A percentile compares a stretch with the other conserved stretches of the same genome.
phyloP scores from a whole-genome alignment of 30 jellyfish, hydroid and myxozoan species.

The Turritopsis rubra region DNA sequence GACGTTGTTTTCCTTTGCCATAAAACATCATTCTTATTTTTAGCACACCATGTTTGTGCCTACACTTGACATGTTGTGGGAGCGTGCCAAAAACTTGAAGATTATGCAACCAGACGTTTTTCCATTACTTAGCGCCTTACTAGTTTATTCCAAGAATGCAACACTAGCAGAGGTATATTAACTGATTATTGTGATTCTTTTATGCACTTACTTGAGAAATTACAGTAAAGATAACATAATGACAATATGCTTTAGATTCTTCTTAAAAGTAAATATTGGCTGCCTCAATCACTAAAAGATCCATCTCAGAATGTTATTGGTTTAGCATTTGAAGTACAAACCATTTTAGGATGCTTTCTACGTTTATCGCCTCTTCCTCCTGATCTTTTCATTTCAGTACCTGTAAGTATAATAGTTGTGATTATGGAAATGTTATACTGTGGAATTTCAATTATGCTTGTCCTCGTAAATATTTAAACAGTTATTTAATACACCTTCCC shows the following conservation, averaged over 20 bases:
- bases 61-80: conserved; percentile 44
- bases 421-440: background rate
- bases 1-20: background rate
- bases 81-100: conserved; percentile 20
- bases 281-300: conserved; percentile 43
- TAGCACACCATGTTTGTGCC: conserved; percentile 73
- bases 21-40: background rate
- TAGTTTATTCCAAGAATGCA: conserved; percentile 46
- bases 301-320: conserved; percentile 37
- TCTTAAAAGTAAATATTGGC: conserved; percentile 50
- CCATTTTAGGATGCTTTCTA: conserved; percentile 76
- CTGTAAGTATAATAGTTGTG: conserved; percentile 46
- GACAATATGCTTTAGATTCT: conserved; percentile 27
- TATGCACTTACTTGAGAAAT: background rate
- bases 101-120: conserved; percentile 51
- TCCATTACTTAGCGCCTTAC: conserved; percentile 39
- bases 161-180: conserved; percentile 57
- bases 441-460: background rate
- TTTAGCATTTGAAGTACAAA: conserved; percentile 49
- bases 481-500: background rate
- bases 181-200: background rate
- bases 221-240: background rate
- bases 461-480: background rate
- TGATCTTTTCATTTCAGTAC: conserved; percentile 31
- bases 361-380: conserved; percentile 70